A percentile compares a stretch with the other conserved stretches of the same genome.
phyloP scores from a whole-genome alignment of 2,888 invertebrate species.

The Morinoia aosen region DNA sequence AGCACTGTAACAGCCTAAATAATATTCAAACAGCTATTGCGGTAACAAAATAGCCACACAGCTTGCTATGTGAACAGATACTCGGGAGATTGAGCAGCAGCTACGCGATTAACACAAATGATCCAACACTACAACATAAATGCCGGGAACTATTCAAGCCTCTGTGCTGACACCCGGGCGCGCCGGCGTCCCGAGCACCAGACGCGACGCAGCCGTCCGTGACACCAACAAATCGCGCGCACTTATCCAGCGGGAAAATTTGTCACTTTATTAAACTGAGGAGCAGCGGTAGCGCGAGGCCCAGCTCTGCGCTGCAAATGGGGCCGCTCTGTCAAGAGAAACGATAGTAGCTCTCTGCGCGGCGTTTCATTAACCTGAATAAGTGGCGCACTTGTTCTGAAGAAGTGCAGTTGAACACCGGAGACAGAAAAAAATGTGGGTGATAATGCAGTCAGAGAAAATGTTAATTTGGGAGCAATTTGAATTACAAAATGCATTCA shows the following conservation, averaged over 20 bases:
- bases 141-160: too few species aligned
- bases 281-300: conserved; percentile 13
- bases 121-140: background rate
- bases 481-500: background rate
- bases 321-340: conserved; percentile 21
- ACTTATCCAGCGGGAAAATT: conserved; percentile 45
- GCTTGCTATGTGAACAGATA: too few species aligned
- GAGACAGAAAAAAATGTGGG: background rate
- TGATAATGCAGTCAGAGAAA: background rate
- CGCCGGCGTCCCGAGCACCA: background rate
- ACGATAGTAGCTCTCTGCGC: conserved; percentile 22
- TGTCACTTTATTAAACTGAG: conserved; percentile 50
- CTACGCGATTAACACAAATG: background rate
- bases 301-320: conserved; percentile 1
- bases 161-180: background rate
- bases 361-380: conserved; percentile 20
- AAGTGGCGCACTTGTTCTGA: conserved; percentile 5
- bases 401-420: background rate
- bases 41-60: too few species aligned
- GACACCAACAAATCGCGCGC: conserved; percentile 30
- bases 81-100: too few species aligned
- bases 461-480: background rate
- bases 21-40: background rate
- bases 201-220: background rate
- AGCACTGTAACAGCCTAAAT: background rate